Conservation (phyloP, 2,888 invertebrate genomes). For the Fragum whitleyi region DNA sequence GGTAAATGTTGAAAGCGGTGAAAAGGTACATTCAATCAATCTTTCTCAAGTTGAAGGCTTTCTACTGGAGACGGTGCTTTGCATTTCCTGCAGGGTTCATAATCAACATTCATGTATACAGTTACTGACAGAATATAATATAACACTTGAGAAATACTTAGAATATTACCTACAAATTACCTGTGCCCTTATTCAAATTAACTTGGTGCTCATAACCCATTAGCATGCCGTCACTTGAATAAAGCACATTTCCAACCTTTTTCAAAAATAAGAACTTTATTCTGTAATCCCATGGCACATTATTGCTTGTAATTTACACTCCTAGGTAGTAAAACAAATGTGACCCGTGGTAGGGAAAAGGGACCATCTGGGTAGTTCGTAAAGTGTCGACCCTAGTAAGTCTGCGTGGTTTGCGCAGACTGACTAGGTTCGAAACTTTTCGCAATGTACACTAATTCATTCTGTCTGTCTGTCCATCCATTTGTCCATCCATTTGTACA, state of each 20-base stretch:
- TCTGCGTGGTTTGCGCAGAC: no score
- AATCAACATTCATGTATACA: neutral
- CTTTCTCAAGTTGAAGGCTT: neutral
- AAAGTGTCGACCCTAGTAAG: no score
- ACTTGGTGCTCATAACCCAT: slow-evolving; percentile 3
- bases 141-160: slow-evolving; percentile 11
- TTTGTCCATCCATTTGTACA: no score
- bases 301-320: no score
- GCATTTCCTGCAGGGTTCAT: neutral
- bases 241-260: neutral
- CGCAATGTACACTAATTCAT: no score
- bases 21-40: neutral
- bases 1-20: neutral
- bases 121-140: neutral
- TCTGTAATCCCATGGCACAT: no score
- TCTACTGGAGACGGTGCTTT: neutral
- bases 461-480: no score
- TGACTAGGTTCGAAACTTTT: no score
- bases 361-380: no score
- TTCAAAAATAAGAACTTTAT: no score
- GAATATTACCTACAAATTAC: slow-evolving; percentile 21
- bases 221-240: slow-evolving; percentile 5
- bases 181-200: slow-evolving; percentile 1
- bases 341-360: no score
- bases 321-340: no score